Evolutionary conservation across 2,888 invertebrate species (phyloP).

Genomic region (Dasypolia templi): DNA sequence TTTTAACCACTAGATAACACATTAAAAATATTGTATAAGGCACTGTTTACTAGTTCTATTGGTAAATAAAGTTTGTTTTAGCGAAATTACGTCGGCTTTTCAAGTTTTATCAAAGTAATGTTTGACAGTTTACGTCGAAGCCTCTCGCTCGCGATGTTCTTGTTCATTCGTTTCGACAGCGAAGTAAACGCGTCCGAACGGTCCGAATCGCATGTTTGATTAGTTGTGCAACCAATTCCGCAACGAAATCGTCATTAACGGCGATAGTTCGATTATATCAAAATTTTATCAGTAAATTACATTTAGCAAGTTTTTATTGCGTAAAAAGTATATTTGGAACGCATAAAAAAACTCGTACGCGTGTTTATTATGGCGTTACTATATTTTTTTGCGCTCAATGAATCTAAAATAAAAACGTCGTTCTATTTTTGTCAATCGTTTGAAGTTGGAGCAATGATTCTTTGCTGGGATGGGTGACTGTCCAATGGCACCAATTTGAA

Average conservation of each 20-base stretch:
- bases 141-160: conserved; percentile 68
- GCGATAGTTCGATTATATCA: background rate
- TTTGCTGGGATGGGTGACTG: no score
- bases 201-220: conserved; percentile 52
- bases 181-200: conserved; percentile 53
- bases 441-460: background rate
- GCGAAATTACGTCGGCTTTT: conserved; percentile 69
- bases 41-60: conserved; percentile 66
- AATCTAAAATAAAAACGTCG: background rate
- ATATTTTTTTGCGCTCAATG: background rate
- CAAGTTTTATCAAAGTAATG: conserved; percentile 69
- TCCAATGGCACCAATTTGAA: background rate
- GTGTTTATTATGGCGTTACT: no score
- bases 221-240: background rate
- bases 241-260: background rate
- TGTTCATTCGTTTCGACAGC: conserved; percentile 61
- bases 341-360: no score
- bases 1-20: conserved; percentile 57
- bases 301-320: background rate
- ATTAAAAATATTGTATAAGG: conserved; percentile 52
- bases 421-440: background rate
- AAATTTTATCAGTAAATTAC: no score
- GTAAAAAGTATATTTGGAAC: background rate
- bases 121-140: conserved; percentile 73
- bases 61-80: conserved; percentile 70